phyloP scores from a whole-genome alignment of 2,888 invertebrate species.

The Eucera pruinosa region DNA sequence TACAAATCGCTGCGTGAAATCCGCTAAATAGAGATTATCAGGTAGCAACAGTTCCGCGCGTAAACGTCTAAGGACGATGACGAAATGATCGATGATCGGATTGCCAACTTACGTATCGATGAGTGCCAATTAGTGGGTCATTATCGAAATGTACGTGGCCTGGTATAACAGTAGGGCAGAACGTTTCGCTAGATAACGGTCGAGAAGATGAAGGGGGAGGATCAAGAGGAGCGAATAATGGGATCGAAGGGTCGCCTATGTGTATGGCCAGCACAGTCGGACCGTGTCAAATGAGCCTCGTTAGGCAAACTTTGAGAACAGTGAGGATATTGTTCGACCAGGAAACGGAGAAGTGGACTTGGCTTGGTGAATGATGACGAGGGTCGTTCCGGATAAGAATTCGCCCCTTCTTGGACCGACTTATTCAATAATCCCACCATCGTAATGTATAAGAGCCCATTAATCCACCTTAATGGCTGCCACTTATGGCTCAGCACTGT shows the following conservation, averaged over 20 bases:
- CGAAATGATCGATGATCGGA: slow-evolving; percentile 39
- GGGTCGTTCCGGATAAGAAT: slow-evolving; percentile 51
- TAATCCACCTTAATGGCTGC: slow-evolving; percentile 57
- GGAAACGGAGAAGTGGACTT: slow-evolving; percentile 58
- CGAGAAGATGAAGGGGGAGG: slow-evolving; percentile 25
- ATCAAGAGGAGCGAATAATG: slow-evolving; percentile 56
- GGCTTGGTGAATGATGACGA: slow-evolving; percentile 39
- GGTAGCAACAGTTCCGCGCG: background rate
- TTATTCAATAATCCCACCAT: slow-evolving; percentile 44
- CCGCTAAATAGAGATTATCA: background rate
- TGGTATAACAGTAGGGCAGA: slow-evolving; percentile 22
- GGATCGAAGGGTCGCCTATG: slow-evolving; percentile 52
- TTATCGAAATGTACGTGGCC: slow-evolving; percentile 61
- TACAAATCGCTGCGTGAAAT: background rate
- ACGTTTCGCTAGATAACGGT: slow-evolving; percentile 41
- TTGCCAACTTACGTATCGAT: slow-evolving; percentile 46
- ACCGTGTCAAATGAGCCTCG: slow-evolving; percentile 77
- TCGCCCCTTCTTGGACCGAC: slow-evolving; percentile 20
- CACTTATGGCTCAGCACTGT: slow-evolving; percentile 34
- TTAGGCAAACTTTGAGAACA: slow-evolving; percentile 74
- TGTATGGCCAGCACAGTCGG: slow-evolving; percentile 52
- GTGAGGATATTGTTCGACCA: slow-evolving; percentile 51
- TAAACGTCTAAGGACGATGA: slow-evolving; percentile 26
- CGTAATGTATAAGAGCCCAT: slow-evolving; percentile 43
- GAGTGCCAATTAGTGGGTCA: slow-evolving; percentile 68